Conservation (phyloP, 2,113 vertebrate genomes). For the Saccopteryx bilineata region DNA sequence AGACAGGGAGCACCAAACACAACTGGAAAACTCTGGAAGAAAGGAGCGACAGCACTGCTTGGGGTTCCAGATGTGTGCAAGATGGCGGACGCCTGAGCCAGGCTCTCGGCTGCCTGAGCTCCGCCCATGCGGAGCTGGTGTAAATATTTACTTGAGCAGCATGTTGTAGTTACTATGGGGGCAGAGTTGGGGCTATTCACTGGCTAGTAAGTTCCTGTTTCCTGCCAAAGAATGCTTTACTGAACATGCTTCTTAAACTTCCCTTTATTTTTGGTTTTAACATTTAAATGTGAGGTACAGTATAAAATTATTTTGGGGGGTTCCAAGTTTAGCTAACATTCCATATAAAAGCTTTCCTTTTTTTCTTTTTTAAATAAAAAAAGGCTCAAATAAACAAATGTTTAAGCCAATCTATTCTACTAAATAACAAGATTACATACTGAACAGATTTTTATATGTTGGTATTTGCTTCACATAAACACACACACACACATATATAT, state of each 20-base stretch:
- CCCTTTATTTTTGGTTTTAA: not conserved
- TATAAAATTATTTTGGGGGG: not conserved
- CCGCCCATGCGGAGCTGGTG: not conserved
- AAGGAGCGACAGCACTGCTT: accelerated
- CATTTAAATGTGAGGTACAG: not conserved
- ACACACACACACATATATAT: accelerated
- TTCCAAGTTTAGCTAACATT: not conserved
- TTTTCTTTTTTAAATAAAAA: not conserved
- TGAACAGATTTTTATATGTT: not conserved
- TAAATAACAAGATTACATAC: not conserved
- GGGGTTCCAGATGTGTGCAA: not conserved
- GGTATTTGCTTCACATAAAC: not conserved
- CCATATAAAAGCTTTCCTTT: not conserved
- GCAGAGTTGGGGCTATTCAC: not conserved
- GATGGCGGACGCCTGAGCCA: accelerated
- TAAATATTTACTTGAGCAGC: not conserved
- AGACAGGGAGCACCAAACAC: accelerated
- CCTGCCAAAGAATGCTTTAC: not conserved
- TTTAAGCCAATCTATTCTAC: not conserved
- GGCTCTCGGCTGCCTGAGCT: not conserved
- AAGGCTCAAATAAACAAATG: not conserved
- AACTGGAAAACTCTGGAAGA: not conserved
- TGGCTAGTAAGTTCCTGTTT: slow-evolving; percentile 17
- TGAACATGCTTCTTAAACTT: not conserved
- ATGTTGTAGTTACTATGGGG: slow-evolving; percentile 5